phyloP scores from a whole-genome alignment of 1,140 invertebrate species.

The Camponotus pennsylvanicus region DNA sequence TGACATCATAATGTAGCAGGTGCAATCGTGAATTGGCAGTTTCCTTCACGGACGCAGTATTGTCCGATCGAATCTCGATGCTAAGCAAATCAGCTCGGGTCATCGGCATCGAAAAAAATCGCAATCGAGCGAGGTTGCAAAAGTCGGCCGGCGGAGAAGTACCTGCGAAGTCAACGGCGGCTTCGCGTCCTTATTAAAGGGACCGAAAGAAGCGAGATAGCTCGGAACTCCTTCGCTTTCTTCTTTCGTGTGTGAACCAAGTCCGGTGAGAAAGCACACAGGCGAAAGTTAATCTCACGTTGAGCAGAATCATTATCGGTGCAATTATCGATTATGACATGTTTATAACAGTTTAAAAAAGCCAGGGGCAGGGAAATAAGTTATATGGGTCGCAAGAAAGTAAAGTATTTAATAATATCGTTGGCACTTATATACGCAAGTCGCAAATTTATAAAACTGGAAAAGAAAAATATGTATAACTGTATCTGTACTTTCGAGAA shows the following conservation, averaged over 20 bases:
- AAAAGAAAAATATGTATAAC: not conserved
- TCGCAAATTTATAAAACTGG: not conserved
- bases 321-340: constrained; percentile 2
- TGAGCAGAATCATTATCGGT: not conserved
- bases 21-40: constrained; percentile 1
- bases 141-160: constrained; percentile 7
- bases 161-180: constrained; percentile 34
- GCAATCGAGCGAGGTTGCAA: not conserved
- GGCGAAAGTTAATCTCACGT: constrained; percentile 25
- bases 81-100: constrained; percentile 43
- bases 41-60: constrained; percentile 8
- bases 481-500: not conserved
- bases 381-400: too few relatives aligned
- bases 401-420: not conserved
- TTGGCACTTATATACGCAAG: not conserved
- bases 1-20: constrained; percentile 4
- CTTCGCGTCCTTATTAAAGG: constrained; percentile 51
- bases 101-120: constrained; percentile 36
- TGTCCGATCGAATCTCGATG: constrained; percentile 21
- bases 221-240: not conserved
- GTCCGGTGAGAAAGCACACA: not conserved
- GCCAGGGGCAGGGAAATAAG: not conserved
- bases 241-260: not conserved
- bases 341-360: constrained; percentile 9
- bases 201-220: constrained; percentile 22